Percentiles rank a stretch among this genome's conserved stretches.
Conservation (phyloP, 2,888 invertebrate species). For the Muscina levida region DNA sequence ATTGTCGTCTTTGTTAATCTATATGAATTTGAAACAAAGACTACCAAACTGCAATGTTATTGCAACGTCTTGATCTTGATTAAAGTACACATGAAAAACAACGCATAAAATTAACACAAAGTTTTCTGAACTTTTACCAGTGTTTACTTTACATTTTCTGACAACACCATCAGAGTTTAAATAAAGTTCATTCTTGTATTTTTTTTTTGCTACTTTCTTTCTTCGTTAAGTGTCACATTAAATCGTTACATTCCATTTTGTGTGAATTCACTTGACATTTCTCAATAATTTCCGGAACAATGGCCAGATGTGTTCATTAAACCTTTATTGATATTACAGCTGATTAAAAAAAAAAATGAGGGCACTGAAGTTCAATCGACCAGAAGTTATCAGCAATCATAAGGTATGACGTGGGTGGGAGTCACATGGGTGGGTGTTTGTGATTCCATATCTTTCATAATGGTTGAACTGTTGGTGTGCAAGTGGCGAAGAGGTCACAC, state of each 20-base stretch:
- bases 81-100: no score
- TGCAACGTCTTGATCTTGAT: no score
- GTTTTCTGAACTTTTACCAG: not conserved
- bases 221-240: not conserved
- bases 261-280: constrained; percentile 47
- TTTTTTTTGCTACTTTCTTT: not conserved
- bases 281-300: constrained; percentile 48
- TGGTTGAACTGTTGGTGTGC: not conserved
- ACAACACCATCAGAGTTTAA: no score
- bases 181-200: not conserved
- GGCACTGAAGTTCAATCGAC: constrained; percentile 14
- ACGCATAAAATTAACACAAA: not conserved
- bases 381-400: no score
- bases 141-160: not conserved
- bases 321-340: constrained; percentile 44
- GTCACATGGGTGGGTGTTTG: not conserved
- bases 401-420: not conserved
- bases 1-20: no score
- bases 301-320: constrained; percentile 58
- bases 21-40: no score
- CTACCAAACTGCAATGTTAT: no score
- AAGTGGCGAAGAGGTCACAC: not conserved
- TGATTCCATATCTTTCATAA: constrained; percentile 40
- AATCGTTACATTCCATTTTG: not conserved
- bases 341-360: constrained; percentile 30